Evolutionary conservation across 2,888 invertebrate genomes (phyloP).

Genomic region (Caenorhabditis becei): DNA sequence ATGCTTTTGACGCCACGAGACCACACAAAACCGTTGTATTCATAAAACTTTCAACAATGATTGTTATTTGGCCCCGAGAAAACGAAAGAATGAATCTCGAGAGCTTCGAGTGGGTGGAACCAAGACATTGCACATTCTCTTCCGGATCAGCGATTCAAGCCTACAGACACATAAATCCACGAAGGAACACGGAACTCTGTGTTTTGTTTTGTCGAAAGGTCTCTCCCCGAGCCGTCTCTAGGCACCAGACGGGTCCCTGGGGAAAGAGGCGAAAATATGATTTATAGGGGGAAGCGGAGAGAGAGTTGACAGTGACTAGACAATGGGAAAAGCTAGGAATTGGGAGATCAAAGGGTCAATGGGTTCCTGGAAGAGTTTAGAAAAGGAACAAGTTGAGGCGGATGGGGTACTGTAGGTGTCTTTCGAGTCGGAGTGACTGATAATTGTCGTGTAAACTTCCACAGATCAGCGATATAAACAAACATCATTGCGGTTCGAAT

Average conservation of each 20-base stretch:
- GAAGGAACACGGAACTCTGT: neutral
- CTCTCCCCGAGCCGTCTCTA: neutral
- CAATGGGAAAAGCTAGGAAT: neutral
- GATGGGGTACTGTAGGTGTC: no score
- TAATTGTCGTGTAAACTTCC: no score
- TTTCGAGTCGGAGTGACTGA: no score
- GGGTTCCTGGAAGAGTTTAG: no score
- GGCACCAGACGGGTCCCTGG: neutral
- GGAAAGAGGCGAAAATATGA: neutral
- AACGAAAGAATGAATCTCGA: no score
- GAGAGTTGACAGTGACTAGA: neutral
- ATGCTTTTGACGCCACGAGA: no score
- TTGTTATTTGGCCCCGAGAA: neutral
- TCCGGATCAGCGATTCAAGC: neutral
- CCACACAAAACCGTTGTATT: no score
- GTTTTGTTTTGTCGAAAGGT: neutral
- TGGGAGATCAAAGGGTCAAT: no score
- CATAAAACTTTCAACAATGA: conserved; percentile 1
- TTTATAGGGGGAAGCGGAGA: neutral
- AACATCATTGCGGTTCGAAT: no score
- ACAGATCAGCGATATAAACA: no score
- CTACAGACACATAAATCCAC: neutral
- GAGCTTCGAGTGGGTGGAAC: no score
- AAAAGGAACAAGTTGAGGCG: no score
- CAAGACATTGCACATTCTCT: neutral